A percentile compares a stretch with the other conserved stretches of the same genome.
Evolutionary conservation across 2,888 invertebrate genomes (phyloP).

Genomic region (Leptopilina myrica): DNA sequence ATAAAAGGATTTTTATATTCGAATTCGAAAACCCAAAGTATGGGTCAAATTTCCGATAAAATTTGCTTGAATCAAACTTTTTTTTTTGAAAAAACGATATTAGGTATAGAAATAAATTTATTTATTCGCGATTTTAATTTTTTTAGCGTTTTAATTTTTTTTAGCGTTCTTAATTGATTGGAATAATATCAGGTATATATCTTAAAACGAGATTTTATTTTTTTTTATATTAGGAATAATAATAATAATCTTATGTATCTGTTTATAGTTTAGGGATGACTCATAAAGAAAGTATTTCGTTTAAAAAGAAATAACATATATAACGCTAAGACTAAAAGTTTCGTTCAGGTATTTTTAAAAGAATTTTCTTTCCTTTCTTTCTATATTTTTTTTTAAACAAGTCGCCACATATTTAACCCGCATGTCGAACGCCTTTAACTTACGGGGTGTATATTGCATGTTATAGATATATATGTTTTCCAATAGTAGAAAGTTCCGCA

Average conservation of each 20-base stretch:
- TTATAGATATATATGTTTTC: background rate
- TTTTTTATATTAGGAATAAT: background rate
- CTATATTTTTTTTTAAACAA: constrained; percentile 3
- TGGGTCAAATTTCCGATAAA: too few species aligned
- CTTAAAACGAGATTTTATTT: too few species aligned
- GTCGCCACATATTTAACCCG: constrained; percentile 25
- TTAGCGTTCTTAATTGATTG: too few species aligned
- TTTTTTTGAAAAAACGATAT: too few species aligned
- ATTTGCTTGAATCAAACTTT: too few species aligned
- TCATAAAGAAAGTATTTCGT: constrained; percentile 17
- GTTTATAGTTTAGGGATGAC: constrained; percentile 1
- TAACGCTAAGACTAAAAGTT: constrained; percentile 19
- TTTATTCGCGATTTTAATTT: too few species aligned
- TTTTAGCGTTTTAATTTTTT: too few species aligned
- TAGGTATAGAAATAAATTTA: too few species aligned
- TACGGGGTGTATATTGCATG: constrained; percentile 13
- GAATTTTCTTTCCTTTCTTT: constrained; percentile 22
- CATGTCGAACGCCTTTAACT: constrained; percentile 14
- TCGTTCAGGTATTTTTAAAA: constrained; percentile 35
- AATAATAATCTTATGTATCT: background rate
- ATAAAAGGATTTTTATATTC: too few species aligned
- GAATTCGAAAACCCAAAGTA: too few species aligned
- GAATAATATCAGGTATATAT: too few species aligned
- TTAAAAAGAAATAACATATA: constrained; percentile 5
- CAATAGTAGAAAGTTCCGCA: constrained; percentile 30